Evolutionary conservation across 2,888 invertebrate genomes (phyloP), one percentile per base, ranked within the genome.

Genomic region (Dynastes tityus): DNA sequence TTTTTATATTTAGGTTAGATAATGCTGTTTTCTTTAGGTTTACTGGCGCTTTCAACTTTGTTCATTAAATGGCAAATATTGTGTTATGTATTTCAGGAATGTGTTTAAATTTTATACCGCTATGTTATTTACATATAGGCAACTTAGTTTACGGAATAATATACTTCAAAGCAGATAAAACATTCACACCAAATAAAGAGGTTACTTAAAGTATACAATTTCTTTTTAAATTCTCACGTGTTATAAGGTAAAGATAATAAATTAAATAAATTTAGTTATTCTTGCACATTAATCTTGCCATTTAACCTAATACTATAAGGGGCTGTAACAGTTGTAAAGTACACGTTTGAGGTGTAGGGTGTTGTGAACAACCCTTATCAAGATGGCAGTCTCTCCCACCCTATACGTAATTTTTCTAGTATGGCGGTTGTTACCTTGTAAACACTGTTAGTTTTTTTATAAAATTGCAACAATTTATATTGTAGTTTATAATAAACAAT

Each of bases 401-500:
- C 85, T 83, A 84, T 81, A 51, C 55, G 81, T 70, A 81, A 83
- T 86, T 86, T 85, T 87, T 86, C 85, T 87, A 89, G 89, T 85
- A 90, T 90, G 90, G 89, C 89, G 86, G 85, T 86, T 84, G 85
- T 86, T 85, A 85, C 87, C 88, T 88, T 89, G 89, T 89, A 89
- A 89, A 89, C 89, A 90, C 83, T 82, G 82, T 84, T 83, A 82
- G 79, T 80, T 79, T 79, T 80, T 81, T 63, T 79, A 77, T 68
- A 51, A 76, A 80, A 80, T 78, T 80, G 79, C 77, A 77, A 77
- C 74, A 80, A 73, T 81, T 80, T 71, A 58, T 74, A 61, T 37
- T 51, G 67, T 74, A 77, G 51, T 71, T 32, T 74, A 76, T 75
- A 68, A 70, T 53, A 75, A 79, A 75, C 76, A 76, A 76, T 76